phyloP scores from a whole-genome alignment of 2,797 vertebrate species.

The Protonibea diacanthus region DNA sequence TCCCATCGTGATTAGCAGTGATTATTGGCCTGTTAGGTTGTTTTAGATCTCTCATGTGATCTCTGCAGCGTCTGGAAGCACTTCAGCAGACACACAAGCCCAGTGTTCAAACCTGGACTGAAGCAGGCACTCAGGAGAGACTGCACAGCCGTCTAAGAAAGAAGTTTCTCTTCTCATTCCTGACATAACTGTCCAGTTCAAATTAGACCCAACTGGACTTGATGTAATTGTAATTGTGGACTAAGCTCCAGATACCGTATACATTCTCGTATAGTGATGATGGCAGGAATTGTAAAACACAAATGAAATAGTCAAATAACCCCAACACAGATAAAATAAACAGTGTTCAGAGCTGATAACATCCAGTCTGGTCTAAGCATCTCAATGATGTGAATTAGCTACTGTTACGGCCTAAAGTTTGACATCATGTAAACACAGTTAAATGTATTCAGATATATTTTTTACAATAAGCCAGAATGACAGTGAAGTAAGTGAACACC shows the following conservation, averaged over 20 bases:
- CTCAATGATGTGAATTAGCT: slow-evolving; percentile 56
- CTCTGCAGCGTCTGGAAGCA: slow-evolving; percentile 82
- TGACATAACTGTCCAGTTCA: slow-evolving; percentile 47
- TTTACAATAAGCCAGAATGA: slow-evolving; percentile 59
- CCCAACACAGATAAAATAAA: slow-evolving; percentile 54
- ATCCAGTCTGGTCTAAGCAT: slow-evolving; percentile 41
- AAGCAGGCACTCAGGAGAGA: slow-evolving; percentile 55
- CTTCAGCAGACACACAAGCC: slow-evolving; percentile 72
- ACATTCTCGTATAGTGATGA: slow-evolving; percentile 45
- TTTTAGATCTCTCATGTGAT: slow-evolving; percentile 73
- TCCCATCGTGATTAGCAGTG: slow-evolving; percentile 73
- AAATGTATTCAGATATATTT: slow-evolving; percentile 15
- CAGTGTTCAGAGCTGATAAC: slow-evolving; percentile 49
- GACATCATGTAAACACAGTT: slow-evolving; percentile 50
- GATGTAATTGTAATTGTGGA: slow-evolving; percentile 47
- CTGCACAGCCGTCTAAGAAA: slow-evolving; percentile 33
- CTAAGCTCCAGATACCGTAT: slow-evolving; percentile 46
- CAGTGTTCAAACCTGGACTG: slow-evolving; percentile 64
- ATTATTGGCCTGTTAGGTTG: slow-evolving; percentile 74
- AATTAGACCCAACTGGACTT: slow-evolving; percentile 50
- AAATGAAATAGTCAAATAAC: slow-evolving; percentile 54
- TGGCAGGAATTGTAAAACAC: slow-evolving; percentile 51
- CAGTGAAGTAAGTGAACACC: slow-evolving; percentile 60
- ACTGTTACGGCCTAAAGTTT: slow-evolving; percentile 57
- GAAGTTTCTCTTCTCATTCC: slow-evolving; percentile 40